phyloP scores from a whole-genome alignment of 2,797 vertebrate species.

The Morelia viridis region DNA sequence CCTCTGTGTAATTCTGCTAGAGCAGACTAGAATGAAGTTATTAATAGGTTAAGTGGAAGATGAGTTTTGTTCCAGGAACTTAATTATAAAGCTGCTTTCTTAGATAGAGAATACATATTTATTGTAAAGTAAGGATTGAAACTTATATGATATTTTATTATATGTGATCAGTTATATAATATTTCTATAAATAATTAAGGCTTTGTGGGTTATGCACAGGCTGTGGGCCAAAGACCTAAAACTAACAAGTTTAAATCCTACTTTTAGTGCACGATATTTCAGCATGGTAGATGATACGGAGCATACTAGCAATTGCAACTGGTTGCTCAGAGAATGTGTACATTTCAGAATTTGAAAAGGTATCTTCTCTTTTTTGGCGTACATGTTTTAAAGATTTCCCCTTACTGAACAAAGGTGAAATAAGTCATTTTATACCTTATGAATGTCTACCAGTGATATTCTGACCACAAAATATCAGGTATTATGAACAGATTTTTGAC shows the following conservation, averaged over 20 bases:
- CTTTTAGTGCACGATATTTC: not conserved
- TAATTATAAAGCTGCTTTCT: not conserved
- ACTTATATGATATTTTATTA: not conserved
- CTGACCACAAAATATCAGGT: not conserved
- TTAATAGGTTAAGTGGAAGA: not conserved
- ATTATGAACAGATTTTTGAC: not conserved
- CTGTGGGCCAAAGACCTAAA: not conserved
- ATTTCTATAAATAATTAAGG: not conserved
- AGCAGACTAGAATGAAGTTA: not conserved
- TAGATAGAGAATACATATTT: not conserved
- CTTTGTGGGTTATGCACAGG: not conserved
- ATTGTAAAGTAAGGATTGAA: not conserved
- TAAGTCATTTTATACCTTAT: not conserved
- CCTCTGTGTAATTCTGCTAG: not conserved
- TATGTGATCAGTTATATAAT: not conserved
- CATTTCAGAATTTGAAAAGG: not conserved
- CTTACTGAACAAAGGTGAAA: not conserved
- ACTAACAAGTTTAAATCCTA: not conserved
- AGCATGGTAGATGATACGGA: not conserved
- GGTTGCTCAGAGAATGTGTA: not conserved
- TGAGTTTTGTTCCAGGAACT: not conserved
- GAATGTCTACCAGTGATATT: not conserved
- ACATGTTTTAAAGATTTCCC: not conserved
- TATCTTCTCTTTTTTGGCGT: not conserved
- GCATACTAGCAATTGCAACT: not conserved